Percentiles rank a stretch among this genome's conserved stretches.
These are phyloP conservation scores for Linurgus olivaceus DNA, from an alignment of 2,797 vertebrate genomes.

Conservation along the genomic window DNA sequence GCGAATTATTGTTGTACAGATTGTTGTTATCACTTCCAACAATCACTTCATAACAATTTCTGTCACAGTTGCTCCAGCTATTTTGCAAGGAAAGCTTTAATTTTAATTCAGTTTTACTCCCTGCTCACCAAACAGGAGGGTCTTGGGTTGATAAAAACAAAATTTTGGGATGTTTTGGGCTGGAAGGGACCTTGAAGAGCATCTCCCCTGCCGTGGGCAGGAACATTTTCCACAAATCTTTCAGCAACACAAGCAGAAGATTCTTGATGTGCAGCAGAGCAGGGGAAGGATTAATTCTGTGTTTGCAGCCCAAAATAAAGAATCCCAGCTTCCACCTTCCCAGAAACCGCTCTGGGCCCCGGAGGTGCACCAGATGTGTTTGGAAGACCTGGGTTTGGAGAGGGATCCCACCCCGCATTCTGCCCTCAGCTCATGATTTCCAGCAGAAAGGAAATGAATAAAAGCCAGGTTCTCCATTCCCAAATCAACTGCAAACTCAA, in stretches of 20 bases:
- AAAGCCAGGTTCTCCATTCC: not conserved
- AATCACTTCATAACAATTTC: not conserved
- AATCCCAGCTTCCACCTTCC: not conserved
- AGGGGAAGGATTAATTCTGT: not conserved
- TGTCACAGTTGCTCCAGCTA: accelerated
- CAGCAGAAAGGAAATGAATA: constrained; percentile 11
- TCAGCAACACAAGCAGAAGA: not conserved
- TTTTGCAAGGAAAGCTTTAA: not conserved
- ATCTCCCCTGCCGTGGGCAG: not conserved
- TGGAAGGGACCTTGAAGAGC: not conserved
- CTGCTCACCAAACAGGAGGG: not conserved
- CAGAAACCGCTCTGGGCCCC: not conserved
- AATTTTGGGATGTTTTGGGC: no score
- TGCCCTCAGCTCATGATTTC: not conserved
- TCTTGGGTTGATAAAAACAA: not conserved
- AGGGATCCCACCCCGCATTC: not conserved
- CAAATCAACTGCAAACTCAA: not conserved
- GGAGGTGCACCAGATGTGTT: not conserved
- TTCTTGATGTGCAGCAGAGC: not conserved
- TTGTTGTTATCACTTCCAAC: no score
- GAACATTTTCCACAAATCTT: not conserved
- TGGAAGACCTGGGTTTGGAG: not conserved
- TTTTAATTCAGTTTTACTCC: not conserved
- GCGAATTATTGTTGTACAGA: accelerated
- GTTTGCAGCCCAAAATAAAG: not conserved